Evolutionary conservation across 2,888 invertebrate genomes (phyloP).

Genomic region (Lacanobia oleracea): DNA sequence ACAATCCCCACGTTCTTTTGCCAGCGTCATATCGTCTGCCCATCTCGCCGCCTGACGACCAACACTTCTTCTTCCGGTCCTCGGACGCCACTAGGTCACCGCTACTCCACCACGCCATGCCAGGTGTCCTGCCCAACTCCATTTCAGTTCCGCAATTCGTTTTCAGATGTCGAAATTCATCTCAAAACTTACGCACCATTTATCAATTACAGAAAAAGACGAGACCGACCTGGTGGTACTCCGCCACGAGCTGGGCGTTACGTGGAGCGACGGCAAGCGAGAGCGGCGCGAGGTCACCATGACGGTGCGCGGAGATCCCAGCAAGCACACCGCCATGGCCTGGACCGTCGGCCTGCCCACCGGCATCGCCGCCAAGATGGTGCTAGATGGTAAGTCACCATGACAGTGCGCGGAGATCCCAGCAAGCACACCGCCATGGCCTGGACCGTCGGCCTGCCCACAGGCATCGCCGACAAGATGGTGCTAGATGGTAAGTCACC

Average conservation of each 20-base stretch:
- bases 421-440: slow-evolving; percentile 98
- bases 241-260: slow-evolving; percentile 97
- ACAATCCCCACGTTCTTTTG: no score
- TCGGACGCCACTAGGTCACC: no score
- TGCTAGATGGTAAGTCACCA: slow-evolving; percentile 97
- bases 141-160: no score
- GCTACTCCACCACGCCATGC: no score
- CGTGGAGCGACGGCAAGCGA: slow-evolving; percentile 96
- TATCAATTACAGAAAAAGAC: slow-evolving; percentile 83
- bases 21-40: no score
- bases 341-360: slow-evolving; percentile 93
- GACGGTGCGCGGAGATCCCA: slow-evolving; percentile 96
- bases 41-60: no score
- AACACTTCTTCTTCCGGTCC: no score
- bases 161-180: no score
- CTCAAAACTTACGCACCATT: no score
- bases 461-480: slow-evolving; percentile 99
- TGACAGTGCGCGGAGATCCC: slow-evolving; percentile 97
- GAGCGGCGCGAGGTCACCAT: slow-evolving; percentile 96
- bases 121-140: no score
- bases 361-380: slow-evolving; percentile 99
- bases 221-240: slow-evolving; percentile 98
- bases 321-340: slow-evolving; percentile 98
- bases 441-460: slow-evolving; percentile 92
- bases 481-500: slow-evolving; percentile 97